phyloP scores from a whole-genome alignment of 2,113 vertebrate genomes.

The Panthera uncia region DNA sequence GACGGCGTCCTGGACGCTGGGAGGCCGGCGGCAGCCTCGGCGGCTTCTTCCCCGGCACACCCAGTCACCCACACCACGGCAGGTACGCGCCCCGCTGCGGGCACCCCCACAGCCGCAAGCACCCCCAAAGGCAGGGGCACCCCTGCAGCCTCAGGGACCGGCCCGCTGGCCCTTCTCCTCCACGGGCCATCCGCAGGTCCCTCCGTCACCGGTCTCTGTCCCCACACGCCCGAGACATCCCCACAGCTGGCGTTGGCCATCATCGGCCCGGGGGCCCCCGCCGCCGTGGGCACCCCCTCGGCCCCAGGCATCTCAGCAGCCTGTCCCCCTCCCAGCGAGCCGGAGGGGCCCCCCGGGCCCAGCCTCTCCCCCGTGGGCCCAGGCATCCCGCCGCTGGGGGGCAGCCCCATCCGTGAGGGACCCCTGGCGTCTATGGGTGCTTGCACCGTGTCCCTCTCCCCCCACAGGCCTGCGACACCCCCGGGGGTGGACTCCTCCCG shows the following conservation, averaged over 20 bases:
- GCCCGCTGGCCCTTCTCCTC: neutral
- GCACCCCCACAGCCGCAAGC: conserved; percentile 32
- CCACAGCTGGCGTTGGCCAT: neutral
- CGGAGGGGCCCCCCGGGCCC: neutral
- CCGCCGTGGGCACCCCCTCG: neutral
- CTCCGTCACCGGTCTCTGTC: neutral
- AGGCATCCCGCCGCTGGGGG: neutral
- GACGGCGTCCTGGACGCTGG: neutral
- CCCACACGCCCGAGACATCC: neutral
- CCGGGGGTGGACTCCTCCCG: neutral
- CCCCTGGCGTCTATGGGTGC: neutral
- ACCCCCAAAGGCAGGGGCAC: conserved; percentile 32
- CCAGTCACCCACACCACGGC: conserved; percentile 50
- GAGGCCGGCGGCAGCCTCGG: neutral
- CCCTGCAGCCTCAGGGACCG: neutral
- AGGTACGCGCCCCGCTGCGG: neutral
- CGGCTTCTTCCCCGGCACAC: neutral
- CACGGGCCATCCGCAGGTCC: neutral
- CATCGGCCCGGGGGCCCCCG: neutral
- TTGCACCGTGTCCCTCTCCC: neutral
- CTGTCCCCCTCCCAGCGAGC: neutral
- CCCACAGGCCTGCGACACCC: neutral
- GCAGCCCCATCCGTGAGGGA: neutral
- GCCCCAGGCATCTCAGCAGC: neutral
- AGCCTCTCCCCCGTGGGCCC: neutral